phyloP scores from a whole-genome alignment of 2,797 vertebrate genomes.

The Protosalanx chinensis region DNA sequence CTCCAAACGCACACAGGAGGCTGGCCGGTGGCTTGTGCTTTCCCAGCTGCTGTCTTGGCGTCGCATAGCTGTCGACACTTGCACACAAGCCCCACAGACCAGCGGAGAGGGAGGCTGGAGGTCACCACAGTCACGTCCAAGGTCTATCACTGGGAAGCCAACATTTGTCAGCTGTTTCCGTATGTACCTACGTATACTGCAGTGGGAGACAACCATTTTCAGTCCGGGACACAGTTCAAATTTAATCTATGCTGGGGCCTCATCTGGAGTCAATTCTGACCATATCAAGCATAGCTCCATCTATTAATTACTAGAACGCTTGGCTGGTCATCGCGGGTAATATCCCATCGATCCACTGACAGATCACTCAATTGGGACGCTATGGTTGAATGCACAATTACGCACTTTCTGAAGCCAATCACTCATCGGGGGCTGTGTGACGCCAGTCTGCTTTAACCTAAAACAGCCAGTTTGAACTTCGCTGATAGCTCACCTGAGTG shows the following conservation, averaged over 20 bases:
- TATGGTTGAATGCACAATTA: conserved; percentile 21
- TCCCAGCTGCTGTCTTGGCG: conserved; percentile 65
- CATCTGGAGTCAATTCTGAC: conserved; percentile 33
- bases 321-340: conserved; percentile 44
- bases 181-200: background rate
- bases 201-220: background rate
- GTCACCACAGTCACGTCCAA: conserved; percentile 30
- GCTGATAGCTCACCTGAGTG: conserved; percentile 43
- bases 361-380: conserved; percentile 18
- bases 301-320: conserved; percentile 50
- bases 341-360: conserved; percentile 55
- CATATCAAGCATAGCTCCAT: conserved; percentile 17
- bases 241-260: background rate
- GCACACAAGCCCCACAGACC: conserved; percentile 36
- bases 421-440: conserved; percentile 9
- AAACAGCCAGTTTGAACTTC: conserved; percentile 14
- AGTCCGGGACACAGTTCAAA: background rate
- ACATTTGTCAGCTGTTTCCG: background rate
- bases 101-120: conserved; percentile 26
- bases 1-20: conserved; percentile 46
- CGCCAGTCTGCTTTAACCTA: conserved; percentile 23
- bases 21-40: conserved; percentile 52
- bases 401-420: conserved; percentile 22
- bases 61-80: conserved; percentile 65
- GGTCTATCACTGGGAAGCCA: background rate